Evolutionary conservation across 23 tunicate species (phyloP).

Genomic region (Corella eumyota): DNA sequence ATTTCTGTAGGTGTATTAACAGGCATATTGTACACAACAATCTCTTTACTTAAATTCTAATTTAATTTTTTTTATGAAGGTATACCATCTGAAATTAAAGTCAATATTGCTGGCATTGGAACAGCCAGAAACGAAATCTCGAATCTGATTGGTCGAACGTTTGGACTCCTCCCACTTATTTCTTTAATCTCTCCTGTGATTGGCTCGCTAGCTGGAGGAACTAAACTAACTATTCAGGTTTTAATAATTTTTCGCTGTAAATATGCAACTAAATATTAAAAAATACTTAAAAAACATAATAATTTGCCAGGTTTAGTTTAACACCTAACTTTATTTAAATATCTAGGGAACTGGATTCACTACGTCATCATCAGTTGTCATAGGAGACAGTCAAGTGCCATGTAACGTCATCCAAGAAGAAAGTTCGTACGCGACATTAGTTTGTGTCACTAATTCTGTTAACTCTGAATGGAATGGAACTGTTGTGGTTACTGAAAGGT

Average conservation of each 20-base stretch:
- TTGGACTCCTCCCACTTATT: constrained; percentile 18
- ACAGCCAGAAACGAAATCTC: constrained; percentile 11
- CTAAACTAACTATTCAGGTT: constrained; percentile 42
- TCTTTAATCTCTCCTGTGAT: constrained; percentile 10
- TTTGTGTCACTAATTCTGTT: constrained; percentile 1
- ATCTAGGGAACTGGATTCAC: constrained; percentile 22
- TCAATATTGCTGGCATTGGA: constrained; percentile 17
- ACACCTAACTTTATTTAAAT: no score
- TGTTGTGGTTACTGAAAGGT: not conserved
- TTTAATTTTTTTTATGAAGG: constrained; percentile 1
- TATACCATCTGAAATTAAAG: constrained; percentile 8
- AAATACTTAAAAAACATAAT: no score
- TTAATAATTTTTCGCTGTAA: no score
- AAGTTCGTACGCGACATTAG: not conserved
- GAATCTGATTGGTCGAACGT: constrained; percentile 1
- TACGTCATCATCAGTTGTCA: not conserved
- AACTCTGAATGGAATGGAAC: not conserved
- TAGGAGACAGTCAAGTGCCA: not conserved
- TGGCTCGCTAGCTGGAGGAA: constrained; percentile 38
- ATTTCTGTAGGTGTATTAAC: not conserved
- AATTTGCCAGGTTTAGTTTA: no score
- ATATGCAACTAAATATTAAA: no score
- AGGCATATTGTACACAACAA: not conserved
- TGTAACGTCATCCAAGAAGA: not conserved
- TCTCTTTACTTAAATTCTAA: not conserved